These are phyloP conservation scores for Meriones unguiculatus DNA, from an alignment of 2,113 vertebrate species.

Conservation along the genomic window DNA sequence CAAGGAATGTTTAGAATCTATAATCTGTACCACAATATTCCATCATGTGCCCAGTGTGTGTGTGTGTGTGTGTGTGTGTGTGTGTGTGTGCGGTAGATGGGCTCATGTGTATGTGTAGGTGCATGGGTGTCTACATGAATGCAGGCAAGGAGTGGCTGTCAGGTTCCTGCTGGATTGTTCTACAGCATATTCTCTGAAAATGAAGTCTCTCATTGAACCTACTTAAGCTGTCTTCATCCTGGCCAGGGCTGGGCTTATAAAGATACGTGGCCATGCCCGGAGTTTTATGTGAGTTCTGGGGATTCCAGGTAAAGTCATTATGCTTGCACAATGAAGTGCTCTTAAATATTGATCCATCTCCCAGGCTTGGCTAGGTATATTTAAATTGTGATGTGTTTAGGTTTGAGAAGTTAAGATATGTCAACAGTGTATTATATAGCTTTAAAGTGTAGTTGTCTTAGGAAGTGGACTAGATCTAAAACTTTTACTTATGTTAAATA, in stretches of 20 bases:
- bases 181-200: neutral
- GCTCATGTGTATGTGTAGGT: neutral
- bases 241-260: neutral
- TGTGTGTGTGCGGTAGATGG: no score
- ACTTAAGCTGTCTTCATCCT: neutral
- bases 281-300: neutral
- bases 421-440: neutral
- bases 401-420: neutral
- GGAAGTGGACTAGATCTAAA: neutral
- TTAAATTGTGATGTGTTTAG: neutral
- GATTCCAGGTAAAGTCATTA: neutral
- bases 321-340: neutral
- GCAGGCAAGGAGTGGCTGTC: no score
- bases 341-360: neutral
- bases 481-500: neutral
- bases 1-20: neutral
- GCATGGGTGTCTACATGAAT: neutral
- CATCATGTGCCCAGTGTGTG: neutral
- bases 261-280: neutral
- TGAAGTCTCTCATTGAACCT: neutral
- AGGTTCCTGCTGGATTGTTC: no score
- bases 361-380: neutral
- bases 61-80: neutral
- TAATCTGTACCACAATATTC: neutral
- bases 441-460: constrained; percentile 14